Evolutionary conservation across 2,797 vertebrate genomes (phyloP).

Genomic region (Darevskia nairensis): DNA sequence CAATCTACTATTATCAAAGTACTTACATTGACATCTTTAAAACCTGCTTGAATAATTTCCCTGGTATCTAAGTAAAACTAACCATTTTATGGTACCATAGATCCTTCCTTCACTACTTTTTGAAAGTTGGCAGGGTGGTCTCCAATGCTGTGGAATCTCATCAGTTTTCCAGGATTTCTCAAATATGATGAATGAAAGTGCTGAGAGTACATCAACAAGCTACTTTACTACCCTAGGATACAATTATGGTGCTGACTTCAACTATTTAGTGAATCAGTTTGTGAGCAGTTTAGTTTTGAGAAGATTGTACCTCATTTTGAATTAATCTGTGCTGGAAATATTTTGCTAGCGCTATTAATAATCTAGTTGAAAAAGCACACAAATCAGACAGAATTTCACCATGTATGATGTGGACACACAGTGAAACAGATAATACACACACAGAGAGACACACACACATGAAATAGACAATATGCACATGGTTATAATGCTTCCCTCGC

Average conservation of each 20-base stretch:
- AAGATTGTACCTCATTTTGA: conserved; percentile 24
- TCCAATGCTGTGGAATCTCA: not conserved
- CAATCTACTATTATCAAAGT: not conserved
- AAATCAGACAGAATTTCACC: not conserved
- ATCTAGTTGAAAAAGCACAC: not conserved
- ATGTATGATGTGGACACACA: not conserved
- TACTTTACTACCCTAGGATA: no score
- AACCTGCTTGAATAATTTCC: not conserved
- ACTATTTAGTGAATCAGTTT: not conserved
- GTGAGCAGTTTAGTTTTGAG: conserved; percentile 1
- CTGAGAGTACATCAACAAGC: no score
- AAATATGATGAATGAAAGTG: no score
- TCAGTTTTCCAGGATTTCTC: not conserved
- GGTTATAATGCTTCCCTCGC: not conserved
- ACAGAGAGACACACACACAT: not conserved
- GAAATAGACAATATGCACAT: conserved; percentile 10
- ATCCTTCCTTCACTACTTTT: not conserved
- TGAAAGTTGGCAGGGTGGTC: not conserved
- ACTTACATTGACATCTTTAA: not conserved
- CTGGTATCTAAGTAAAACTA: not conserved
- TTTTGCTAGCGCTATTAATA: not conserved
- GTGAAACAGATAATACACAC: not conserved
- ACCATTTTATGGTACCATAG: not conserved
- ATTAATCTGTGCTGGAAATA: conserved; percentile 2
- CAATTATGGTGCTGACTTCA: not conserved